Evolutionary conservation across 2,888 invertebrate species (phyloP).

Genomic region (Molorchus minor): DNA sequence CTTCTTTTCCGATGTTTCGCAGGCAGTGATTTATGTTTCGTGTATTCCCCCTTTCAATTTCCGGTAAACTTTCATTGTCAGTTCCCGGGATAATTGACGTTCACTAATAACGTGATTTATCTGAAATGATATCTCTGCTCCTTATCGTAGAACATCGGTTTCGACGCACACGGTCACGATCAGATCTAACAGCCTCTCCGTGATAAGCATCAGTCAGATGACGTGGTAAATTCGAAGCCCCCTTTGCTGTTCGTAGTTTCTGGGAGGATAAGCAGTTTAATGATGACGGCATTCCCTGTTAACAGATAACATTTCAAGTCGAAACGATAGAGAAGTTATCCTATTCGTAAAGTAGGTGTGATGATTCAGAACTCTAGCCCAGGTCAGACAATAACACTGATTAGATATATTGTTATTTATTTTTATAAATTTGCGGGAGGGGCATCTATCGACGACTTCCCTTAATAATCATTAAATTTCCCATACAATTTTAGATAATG

Average conservation of each 20-base stretch:
- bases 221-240: neutral
- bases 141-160: slow-evolving; percentile 18
- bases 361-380: too few relatives aligned
- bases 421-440: too few relatives aligned
- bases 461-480: too few relatives aligned
- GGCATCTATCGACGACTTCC: too few relatives aligned
- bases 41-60: slow-evolving; percentile 9
- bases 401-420: too few relatives aligned
- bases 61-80: slow-evolving; percentile 17
- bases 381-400: too few relatives aligned
- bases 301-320: too few relatives aligned
- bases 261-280: too few relatives aligned
- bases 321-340: too few relatives aligned
- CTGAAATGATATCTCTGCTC: slow-evolving; percentile 16
- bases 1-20: neutral
- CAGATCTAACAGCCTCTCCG: neutral
- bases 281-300: too few relatives aligned
- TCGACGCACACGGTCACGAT: slow-evolving; percentile 16
- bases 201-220: neutral
- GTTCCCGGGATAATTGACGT: slow-evolving; percentile 19
- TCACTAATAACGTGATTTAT: slow-evolving; percentile 20
- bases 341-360: too few relatives aligned
- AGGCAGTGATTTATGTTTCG: neutral
- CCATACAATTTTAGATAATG: too few relatives aligned
- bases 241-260: neutral